These are phyloP conservation scores for Nebria salina DNA, from an alignment of 2,888 invertebrate genomes.

Conservation along the genomic window DNA sequence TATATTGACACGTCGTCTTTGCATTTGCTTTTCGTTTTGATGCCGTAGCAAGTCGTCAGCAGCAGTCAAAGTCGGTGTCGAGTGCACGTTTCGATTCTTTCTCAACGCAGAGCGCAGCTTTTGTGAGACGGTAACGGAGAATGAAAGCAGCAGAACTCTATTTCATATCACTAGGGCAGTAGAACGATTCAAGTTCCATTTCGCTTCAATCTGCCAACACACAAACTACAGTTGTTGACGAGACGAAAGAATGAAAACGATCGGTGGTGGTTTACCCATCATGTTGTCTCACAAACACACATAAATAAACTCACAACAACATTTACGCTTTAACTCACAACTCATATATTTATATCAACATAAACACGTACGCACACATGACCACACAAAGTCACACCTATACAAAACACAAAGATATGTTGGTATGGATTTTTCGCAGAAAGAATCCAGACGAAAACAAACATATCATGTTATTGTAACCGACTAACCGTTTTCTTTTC, in stretches of 20 bases:
- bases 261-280: slow-evolving; percentile 32
- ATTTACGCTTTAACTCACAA: background rate
- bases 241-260: slow-evolving; percentile 26
- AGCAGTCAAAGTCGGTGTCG: slow-evolving; percentile 4
- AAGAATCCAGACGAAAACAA: slow-evolving; percentile 25
- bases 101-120: background rate
- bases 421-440: slow-evolving; percentile 26
- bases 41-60: background rate
- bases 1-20: slow-evolving; percentile 15
- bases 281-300: slow-evolving; percentile 16
- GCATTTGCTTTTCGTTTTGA: background rate
- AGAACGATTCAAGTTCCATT: slow-evolving; percentile 3
- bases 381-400: background rate
- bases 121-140: background rate
- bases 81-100: slow-evolving; percentile 16
- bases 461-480: slow-evolving; percentile 30
- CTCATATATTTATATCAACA: background rate
- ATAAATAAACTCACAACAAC: background rate
- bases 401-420: background rate
- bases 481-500: background rate
- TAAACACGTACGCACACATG: slow-evolving; percentile 15
- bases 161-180: background rate
- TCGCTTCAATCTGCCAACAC: slow-evolving; percentile 2
- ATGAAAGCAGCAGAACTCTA: background rate
- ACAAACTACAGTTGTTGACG: background rate